Evolutionary conservation across 2,888 invertebrate species (phyloP), one percentile per base, ranked within the genome.

Genomic region (Petrophora chlorosata): DNA sequence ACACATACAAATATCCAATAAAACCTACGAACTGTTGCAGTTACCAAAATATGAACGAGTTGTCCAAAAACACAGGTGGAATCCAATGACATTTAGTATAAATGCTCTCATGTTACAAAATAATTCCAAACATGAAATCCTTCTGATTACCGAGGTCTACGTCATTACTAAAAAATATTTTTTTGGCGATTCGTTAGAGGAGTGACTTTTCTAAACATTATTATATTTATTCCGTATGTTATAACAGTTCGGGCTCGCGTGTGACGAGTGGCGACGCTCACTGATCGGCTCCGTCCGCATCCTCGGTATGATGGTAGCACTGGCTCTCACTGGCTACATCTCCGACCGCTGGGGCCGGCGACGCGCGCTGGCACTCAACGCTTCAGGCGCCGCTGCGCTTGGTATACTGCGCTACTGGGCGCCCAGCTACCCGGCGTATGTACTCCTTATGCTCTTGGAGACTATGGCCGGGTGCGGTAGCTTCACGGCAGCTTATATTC

Each of bases 281-380:
- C 67, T 95, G 46, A 93, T 95, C 22, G 95, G 95, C 0, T 94
- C 95, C 0, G 79, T 94, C 1, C 92, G 94, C 53, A 94, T 92
- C 35, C 65, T 93, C 22, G 95, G 95, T 7, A 93, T 93, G 43
- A 91, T 94, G 62, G 76, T 92, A 29, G 93, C 94, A 0, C 84
- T 94, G 45, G 93, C 94, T 1, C 79, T 94, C 45, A 92, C 93
- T 0, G 95, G 95, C 26, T 91, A 91, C 58, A 73, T 95, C 25
- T 95, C 95, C 0, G 95, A 95, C 80, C 93, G 91, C 90, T 95
- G 90, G 82, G 94, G 94, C 0, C 86, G 94, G 32, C 89, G 92
- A 50, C 84, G 90, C 1, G 86, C 92, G 0, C 82, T 94, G 50
- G 83, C 92, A 10, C 67, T 91, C 56, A 91, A 91, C 50, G 90